A percentile compares a stretch with the other conserved stretches of the same genome.
Evolutionary conservation across 2,113 vertebrate species (phyloP).

Genomic region (Cavia porcellus): DNA sequence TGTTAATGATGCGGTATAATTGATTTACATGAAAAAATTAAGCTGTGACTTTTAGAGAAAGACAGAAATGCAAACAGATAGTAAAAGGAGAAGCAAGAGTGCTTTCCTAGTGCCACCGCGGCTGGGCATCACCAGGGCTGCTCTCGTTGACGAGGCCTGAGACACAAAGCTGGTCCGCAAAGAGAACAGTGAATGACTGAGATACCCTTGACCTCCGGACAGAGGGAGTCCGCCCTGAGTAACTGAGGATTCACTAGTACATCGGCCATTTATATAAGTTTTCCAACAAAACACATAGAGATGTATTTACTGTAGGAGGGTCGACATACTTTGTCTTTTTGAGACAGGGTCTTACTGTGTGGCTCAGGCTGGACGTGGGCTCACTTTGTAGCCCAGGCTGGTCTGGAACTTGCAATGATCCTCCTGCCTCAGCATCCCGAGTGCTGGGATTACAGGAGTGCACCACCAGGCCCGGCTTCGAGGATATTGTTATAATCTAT

Average conservation of each 20-base stretch:
- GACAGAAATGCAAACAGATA: not conserved
- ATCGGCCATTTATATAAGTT: constrained; percentile 5
- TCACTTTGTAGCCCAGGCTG: too few species aligned
- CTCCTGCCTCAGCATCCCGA: too few species aligned
- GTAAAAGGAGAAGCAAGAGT: not conserved
- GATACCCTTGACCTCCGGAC: not conserved
- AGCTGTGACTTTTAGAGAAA: not conserved
- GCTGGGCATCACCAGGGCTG: not conserved
- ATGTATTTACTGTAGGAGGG: not conserved
- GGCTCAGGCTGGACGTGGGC: too few species aligned
- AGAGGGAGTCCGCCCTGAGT: not conserved
- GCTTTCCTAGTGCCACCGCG: not conserved
- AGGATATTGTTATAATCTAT: not conserved
- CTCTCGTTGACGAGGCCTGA: not conserved
- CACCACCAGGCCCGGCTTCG: not conserved
- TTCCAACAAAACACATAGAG: constrained; percentile 3
- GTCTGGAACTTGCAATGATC: too few species aligned
- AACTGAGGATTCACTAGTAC: not conserved
- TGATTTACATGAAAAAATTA: constrained; percentile 6
- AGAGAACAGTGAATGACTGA: not conserved
- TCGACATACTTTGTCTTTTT: not conserved
- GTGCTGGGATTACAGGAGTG: too few species aligned
- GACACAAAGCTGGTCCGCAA: not conserved
- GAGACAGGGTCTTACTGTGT: too few species aligned
- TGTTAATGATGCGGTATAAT: not conserved